Evolutionary conservation across 92 coral and sea anemone species (phyloP), one percentile per base, ranked within the genome.

Genomic region (Actinostola sp.): DNA sequence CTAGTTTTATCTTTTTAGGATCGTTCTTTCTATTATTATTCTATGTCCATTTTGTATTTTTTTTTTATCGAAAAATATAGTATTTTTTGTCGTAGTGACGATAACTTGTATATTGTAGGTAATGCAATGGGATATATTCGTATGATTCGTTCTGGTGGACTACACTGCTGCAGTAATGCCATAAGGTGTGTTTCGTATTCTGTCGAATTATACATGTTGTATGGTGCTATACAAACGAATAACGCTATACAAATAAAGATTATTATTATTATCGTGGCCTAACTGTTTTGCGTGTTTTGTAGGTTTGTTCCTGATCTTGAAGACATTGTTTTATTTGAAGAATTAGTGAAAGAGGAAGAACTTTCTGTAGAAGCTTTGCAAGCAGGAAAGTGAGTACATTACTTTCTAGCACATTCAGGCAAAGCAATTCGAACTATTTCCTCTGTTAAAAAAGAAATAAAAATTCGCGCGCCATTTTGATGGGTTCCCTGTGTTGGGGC

Each of bases 51-150:
- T 39, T 39, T 39, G 45, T 7, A 39, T 39, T 7, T 39, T 39
- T 39, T 7, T n/a, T n/a, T n/a, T n/a, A n/a, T n/a, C n/a, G n/a
- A n/a, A n/a, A n/a, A n/a, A n/a, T 38, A 46, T 27, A 5, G 23
- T 23, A 28, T 45, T 43, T 24, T 36, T 59, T 20, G 19, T n/a
- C n/a, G n/a, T n/a, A n/a, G n/a, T n/a, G n/a, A n/a, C n/a, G n/a
- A n/a, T n/a, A n/a, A n/a, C n/a, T 34, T 66, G 43, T 56, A 14
- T 34, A 30, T 49, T 80, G 7, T 27, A 93, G 98, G 98, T 10
- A 94, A 94, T 62, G 98, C 98, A 5, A 94, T 94, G 98, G 98
- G 98, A 3, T 94, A 94, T 67, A 88, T 91, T 57, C 89, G 98
- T 32, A 94, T 94, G 98, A 92, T 94, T 19, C 93, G 98, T 19